A percentile compares a stretch with the other conserved stretches of the same genome.
Evolutionary conservation across 2,888 invertebrate genomes (phyloP).

Genomic region (Belgica antarctica): DNA sequence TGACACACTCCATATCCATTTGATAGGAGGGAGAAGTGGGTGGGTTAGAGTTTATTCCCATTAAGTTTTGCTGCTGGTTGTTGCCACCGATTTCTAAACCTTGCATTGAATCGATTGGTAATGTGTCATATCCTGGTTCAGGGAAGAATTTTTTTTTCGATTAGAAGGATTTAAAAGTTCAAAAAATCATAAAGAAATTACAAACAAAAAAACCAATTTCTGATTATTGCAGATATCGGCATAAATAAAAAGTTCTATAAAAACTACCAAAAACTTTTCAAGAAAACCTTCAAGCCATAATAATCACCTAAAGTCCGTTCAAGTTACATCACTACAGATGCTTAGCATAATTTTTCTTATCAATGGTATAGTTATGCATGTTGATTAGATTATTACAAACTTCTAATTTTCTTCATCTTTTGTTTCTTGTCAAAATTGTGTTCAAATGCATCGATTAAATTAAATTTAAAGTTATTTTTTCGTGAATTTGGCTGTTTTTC

Average conservation of each 20-base stretch:
- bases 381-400: constrained; percentile 17
- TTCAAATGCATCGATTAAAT: constrained; percentile 15
- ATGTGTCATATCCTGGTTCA: constrained; percentile 86
- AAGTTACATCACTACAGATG: neutral
- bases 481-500: constrained; percentile 45
- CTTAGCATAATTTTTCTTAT: constrained; percentile 8
- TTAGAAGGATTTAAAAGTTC: constrained; percentile 50
- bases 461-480: constrained; percentile 45
- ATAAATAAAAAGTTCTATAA: constrained; percentile 12
- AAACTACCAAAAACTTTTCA: neutral
- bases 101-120: constrained; percentile 96
- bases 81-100: constrained; percentile 86
- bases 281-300: neutral
- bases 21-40: constrained; percentile 62
- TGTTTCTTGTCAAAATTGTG: neutral
- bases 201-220: no score
- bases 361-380: neutral
- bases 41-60: constrained; percentile 51
- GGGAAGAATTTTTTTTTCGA: neutral
- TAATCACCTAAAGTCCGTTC: constrained; percentile 14
- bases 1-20: constrained; percentile 74
- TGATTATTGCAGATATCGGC: neutral
- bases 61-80: constrained; percentile 28
- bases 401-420: neutral
- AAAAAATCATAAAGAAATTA: constrained; percentile 52